phyloP scores from a whole-genome alignment of 2,797 vertebrate species.

The Lophius americanus region DNA sequence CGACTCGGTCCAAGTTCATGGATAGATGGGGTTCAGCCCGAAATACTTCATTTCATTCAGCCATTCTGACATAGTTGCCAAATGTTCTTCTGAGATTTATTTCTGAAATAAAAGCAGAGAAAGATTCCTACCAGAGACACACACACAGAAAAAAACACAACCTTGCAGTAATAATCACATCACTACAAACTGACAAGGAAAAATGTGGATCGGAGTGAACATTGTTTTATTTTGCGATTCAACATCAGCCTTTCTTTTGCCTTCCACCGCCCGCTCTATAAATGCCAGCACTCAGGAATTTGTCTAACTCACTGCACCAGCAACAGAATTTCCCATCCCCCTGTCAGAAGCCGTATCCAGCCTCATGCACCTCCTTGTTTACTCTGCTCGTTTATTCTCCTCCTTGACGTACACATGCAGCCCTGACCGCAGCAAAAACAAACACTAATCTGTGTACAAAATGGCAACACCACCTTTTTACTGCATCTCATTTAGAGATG shows the following conservation, averaged over 20 bases:
- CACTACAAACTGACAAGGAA: background rate
- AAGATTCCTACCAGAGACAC: background rate
- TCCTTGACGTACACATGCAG: constrained; percentile 27
- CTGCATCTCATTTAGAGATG: constrained; percentile 3
- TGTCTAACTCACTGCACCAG: constrained; percentile 51
- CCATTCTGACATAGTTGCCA: background rate
- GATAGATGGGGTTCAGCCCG: constrained; percentile 31
- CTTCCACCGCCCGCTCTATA: constrained; percentile 27
- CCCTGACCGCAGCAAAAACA: constrained; percentile 27
- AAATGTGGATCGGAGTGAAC: background rate
- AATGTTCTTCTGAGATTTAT: no score
- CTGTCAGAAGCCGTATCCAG: constrained; percentile 55
- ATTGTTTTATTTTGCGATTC: constrained; percentile 51
- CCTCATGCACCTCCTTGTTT: constrained; percentile 53
- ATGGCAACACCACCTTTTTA: constrained; percentile 11
- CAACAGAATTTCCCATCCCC: constrained; percentile 66
- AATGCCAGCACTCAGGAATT: constrained; percentile 68
- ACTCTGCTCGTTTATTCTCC: constrained; percentile 53
- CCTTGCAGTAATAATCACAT: background rate
- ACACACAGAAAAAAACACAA: constrained; percentile 1
- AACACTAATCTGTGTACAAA: constrained; percentile 23
- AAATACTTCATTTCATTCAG: constrained; percentile 27
- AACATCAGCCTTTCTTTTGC: constrained; percentile 35
- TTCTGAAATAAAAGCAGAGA: constrained; percentile 6
- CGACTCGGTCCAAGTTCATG: constrained; percentile 35